A percentile compares a stretch with the other conserved stretches of the same genome.
phyloP scores from a whole-genome alignment of 1,140 invertebrate species.

The Eulimnadia texana region DNA sequence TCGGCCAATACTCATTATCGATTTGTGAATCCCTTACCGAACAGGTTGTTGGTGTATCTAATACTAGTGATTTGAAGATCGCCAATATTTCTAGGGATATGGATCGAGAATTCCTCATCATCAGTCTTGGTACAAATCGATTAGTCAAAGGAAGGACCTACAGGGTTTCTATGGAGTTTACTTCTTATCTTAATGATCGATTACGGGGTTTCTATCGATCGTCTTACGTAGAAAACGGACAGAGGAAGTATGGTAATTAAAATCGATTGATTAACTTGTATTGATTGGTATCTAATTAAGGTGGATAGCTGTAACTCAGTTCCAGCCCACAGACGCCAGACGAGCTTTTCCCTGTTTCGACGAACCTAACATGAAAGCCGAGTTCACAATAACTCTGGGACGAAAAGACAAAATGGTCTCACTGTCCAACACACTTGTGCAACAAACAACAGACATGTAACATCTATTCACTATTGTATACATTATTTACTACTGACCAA shows the following conservation, averaged over 20 bases:
- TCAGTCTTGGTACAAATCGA: not conserved
- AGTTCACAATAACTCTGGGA: slow-evolving; percentile 35
- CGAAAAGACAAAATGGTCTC: slow-evolving; percentile 24
- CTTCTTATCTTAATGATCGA: slow-evolving; percentile 1
- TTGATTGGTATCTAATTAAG: too few species aligned
- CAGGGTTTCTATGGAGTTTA: not conserved
- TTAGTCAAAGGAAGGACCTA: not conserved
- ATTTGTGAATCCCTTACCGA: too few species aligned
- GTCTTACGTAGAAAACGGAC: slow-evolving; percentile 5
- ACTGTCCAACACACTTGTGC: slow-evolving; percentile 24
- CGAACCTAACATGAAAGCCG: too few species aligned
- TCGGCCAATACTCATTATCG: not conserved
- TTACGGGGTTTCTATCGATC: slow-evolving; percentile 11
- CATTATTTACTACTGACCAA: not conserved
- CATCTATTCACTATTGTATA: not conserved
- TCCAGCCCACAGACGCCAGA: too few species aligned
- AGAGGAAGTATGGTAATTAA: too few species aligned
- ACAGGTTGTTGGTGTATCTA: too few species aligned
- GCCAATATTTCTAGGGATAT: not conserved
- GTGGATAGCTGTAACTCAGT: too few species aligned
- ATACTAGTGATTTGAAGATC: too few species aligned
- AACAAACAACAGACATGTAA: not conserved
- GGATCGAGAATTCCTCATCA: not conserved
- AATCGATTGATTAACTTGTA: too few species aligned
- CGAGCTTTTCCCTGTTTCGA: too few species aligned